Percentiles rank a stretch among this genome's conserved stretches.
These are phyloP conservation scores for Caenorhabditis macrosperma DNA, from an alignment of 2,888 invertebrate species.

Conservation along the genomic window DNA sequence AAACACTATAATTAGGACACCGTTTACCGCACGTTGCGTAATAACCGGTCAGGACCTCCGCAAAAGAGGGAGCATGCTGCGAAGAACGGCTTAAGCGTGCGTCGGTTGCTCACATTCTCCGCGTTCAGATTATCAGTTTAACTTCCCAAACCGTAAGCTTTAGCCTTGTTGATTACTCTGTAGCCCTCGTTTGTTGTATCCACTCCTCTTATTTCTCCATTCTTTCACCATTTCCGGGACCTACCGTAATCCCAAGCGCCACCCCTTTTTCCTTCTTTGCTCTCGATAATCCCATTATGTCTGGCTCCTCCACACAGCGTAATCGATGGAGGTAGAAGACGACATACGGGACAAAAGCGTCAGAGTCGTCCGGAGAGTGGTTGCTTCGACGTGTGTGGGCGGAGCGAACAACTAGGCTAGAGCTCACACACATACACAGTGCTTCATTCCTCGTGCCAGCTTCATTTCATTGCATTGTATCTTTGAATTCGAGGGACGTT, in stretches of 20 bases:
- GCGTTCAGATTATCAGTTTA: background rate
- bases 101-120: background rate
- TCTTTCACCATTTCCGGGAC: background rate
- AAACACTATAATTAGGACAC: conserved; percentile 38
- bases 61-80: background rate
- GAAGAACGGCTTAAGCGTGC: background rate
- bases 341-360: conserved; percentile 48
- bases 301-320: conserved; percentile 46
- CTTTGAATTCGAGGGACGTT: conserved; percentile 18
- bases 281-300: conserved; percentile 52
- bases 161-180: background rate
- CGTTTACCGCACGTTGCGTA: conserved; percentile 54
- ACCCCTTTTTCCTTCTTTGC: conserved; percentile 21
- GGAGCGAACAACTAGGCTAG: conserved; percentile 28
- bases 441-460: conserved; percentile 7
- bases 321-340: conserved; percentile 38
- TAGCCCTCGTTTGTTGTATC: background rate
- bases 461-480: conserved; percentile 32
- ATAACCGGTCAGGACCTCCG: background rate
- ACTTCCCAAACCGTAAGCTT: background rate
- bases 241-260: conserved; percentile 46
- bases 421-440: conserved; percentile 33
- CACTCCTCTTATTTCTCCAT: background rate
- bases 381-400: conserved; percentile 40
- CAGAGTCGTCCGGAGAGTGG: conserved; percentile 51